Conservation (phyloP, 2,797 vertebrate species). For the Microcaecilia unicolor region DNA sequence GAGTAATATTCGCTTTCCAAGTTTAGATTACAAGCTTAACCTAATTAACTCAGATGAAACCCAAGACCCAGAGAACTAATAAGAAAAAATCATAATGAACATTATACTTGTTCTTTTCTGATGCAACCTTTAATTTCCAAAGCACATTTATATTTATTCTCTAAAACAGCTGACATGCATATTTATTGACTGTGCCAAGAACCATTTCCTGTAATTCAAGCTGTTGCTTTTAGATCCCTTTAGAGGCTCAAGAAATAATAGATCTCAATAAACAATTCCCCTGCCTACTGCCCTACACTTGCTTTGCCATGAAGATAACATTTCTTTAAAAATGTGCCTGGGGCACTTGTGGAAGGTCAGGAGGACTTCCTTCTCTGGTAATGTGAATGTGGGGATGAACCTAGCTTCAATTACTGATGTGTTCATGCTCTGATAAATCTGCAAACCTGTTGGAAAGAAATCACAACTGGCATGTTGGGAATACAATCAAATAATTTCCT, state of each 20-base stretch:
- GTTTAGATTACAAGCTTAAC: too few relatives aligned
- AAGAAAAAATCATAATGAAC: too few relatives aligned
- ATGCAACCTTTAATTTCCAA: too few relatives aligned
- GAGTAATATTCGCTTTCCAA: too few relatives aligned
- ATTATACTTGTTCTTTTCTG: too few relatives aligned
- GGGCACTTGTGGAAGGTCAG: slow-evolving; percentile 21
- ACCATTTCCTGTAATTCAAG: slow-evolving; percentile 2
- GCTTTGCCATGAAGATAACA: not conserved
- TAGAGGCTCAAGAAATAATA: slow-evolving; percentile 1
- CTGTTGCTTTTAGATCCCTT: slow-evolving; percentile 3
- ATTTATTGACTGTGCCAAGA: slow-evolving; percentile 4
- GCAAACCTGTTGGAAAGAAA: slow-evolving; percentile 5
- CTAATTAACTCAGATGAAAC: too few relatives aligned
- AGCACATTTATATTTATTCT: too few relatives aligned
- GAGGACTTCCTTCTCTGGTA: not conserved
- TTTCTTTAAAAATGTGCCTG: slow-evolving; percentile 2
- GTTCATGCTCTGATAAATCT: not conserved
- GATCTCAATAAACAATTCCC: slow-evolving; percentile 3
- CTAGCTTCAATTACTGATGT: not conserved
- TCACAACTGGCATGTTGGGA: not conserved
- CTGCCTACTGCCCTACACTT: not conserved
- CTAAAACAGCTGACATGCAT: too few relatives aligned
- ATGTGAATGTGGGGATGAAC: not conserved
- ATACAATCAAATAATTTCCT: fast-evolving
- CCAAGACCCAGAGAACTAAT: too few relatives aligned